Evolutionary conservation across 1,140 invertebrate species (phyloP), one percentile per base, ranked within the genome.

Genomic region (Calliopsis andreniformis): DNA sequence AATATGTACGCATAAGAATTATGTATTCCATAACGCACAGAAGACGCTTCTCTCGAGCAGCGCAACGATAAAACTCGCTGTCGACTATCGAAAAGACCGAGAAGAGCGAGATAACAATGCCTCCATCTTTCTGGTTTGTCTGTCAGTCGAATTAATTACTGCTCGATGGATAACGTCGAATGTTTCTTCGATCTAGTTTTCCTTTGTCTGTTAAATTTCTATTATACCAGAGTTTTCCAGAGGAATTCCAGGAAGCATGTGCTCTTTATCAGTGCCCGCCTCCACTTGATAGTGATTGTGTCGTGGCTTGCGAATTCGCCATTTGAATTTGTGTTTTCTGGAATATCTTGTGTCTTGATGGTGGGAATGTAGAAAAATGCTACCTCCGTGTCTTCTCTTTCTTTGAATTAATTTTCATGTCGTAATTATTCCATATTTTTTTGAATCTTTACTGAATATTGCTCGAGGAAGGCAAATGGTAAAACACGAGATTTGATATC

Each of bases 1-100:
- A 86, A 86, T 84, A 86, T n/a, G n/a, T n/a, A n/a, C n/a, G n/a
- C n/a, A n/a, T 86, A 86, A 76, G 63, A 83, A 68, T 86, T 79
- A 72, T 39, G 35, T 39, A 39, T 77, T 83, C 82, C 83, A 72
- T 61, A 47, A 45, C 39, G 18, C 56, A n/a, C n/a, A 5, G 18
- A 45, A 66, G 73, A 49, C 45, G 32, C 10, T n/a, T n/a, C 20
- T 43, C 32, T 55, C 47, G 66, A 35, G 8, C 23, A 25, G 45
- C 55, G 56, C 35, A 25, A 43, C 39, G 70, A 83, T 79, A 83
- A 70, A 59, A 35, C 0, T 45, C 59, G n/a, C 23, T 28, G 25
- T n/a, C 20, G 49, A 47, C 16, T 39, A 23, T 69, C 70, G 59
- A 58, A 58, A 51, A 78, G 25, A 76, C 51, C 59, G 25, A 39